Percentiles rank a stretch among this genome's conserved stretches.
phyloP scores from a whole-genome alignment of 2,797 vertebrate genomes.

The Pangasius sanitwongsei region DNA sequence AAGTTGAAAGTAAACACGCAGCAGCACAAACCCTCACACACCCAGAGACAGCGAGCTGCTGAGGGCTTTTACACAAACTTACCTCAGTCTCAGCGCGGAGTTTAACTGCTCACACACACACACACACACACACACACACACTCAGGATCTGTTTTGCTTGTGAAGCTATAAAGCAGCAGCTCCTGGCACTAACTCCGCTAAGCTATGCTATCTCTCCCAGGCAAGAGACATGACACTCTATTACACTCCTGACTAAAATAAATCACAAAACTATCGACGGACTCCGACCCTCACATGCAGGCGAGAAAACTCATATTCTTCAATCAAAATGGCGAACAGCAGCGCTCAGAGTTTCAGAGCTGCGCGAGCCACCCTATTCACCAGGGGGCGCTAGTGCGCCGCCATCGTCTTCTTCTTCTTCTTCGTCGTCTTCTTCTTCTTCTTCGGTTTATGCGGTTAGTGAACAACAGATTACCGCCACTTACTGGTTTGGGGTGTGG shows the following conservation, averaged over 20 bases:
- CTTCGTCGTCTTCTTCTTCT: not conserved
- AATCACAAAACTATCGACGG: slow-evolving; percentile 50
- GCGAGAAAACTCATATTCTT: slow-evolving; percentile 79
- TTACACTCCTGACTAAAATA: slow-evolving; percentile 16
- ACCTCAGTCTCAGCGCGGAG: slow-evolving; percentile 18
- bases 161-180: not conserved
- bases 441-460: not conserved
- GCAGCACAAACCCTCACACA: not conserved
- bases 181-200: not conserved
- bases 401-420: rapidly evolving
- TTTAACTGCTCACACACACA: not conserved
- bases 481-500: not conserved
- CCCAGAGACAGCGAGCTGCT: not conserved
- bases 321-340: slow-evolving; percentile 84
- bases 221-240: not conserved
- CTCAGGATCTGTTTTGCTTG: slow-evolving; percentile 38
- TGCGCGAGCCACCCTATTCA: not conserved
- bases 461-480: not conserved
- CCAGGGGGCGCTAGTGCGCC: not conserved
- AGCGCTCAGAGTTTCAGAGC: slow-evolving; percentile 62
- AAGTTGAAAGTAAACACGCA: not conserved
- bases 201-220: slow-evolving; percentile 8
- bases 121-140: not conserved
- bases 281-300: slow-evolving; percentile 70
- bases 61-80: slow-evolving; percentile 38